Evolutionary conservation across 2,888 invertebrate genomes (phyloP), one percentile per base, ranked within the genome.

Genomic region (Himalopsyche tibetana): DNA sequence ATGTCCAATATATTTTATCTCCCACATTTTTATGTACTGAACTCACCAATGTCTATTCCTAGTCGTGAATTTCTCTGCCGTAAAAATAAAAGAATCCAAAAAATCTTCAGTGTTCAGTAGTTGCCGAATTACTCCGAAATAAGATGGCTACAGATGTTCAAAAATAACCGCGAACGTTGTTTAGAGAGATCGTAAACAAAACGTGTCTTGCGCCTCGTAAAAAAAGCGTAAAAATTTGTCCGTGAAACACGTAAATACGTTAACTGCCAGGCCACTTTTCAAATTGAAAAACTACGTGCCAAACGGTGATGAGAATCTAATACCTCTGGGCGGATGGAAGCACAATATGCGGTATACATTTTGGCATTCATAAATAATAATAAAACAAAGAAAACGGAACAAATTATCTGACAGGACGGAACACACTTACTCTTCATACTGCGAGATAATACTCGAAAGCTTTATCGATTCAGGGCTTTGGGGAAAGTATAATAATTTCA

Each of bases 131-230:
- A 63, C n/a, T 12, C 9, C 63, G 28, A 63, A 6, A 63, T 19
- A 19, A 63, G 63, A 63, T 11, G 63, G 28, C 63, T 63, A 63
- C 63, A 63, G 63, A 63, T 63, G 63, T 63, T 63, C 63, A 63
- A 63, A 63, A 63, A 63, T 63, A 63, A 63, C 63, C 63, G 63
- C 63, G 63, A 63, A 63, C 63, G 19, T 63, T 63, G 63, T 63
- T 63, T 28, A 15, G 63, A 63, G 63, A 63, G 63, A 63, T 63
- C 63, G 63, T 63, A 63, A 63, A 63, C 63, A 63, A 63, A 63
- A 63, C 63, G 63, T 63, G 63, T 19, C 28, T 63, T 63, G 28
- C 63, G 63, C 63, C 63, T 63, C 63, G 63, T 63, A 63, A 63
- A 63, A 63, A 63, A 19, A 63, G 63, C 63, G 63, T 63, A 63